Evolutionary conservation across 2,113 vertebrate genomes (phyloP).

Genomic region (Misgurnus anguillicaudatus): DNA sequence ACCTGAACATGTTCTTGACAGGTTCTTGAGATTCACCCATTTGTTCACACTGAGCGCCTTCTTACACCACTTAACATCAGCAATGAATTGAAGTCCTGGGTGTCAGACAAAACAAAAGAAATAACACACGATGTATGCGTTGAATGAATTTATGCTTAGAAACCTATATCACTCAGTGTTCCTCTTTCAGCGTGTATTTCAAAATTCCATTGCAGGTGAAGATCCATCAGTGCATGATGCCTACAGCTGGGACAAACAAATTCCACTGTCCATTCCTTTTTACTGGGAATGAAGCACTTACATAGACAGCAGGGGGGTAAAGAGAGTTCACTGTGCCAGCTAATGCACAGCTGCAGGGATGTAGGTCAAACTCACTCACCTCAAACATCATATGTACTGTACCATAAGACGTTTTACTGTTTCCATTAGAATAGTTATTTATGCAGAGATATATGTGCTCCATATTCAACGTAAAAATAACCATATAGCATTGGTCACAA

Average conservation of each 20-base stretch:
- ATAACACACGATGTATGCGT: background rate
- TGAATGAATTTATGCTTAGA: no score
- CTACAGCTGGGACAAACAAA: no score
- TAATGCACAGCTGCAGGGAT: conserved; percentile 30
- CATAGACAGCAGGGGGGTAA: background rate
- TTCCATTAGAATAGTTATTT: background rate
- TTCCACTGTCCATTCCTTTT: background rate
- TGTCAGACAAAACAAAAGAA: conserved; percentile 22
- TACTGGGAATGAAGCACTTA: background rate
- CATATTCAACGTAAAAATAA: no score
- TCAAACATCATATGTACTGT: background rate
- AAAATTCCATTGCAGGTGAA: no score
- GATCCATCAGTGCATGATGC: no score
- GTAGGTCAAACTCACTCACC: conserved; percentile 25
- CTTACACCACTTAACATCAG: background rate
- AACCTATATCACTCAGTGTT: no score
- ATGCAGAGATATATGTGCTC: no score
- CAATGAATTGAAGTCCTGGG: background rate
- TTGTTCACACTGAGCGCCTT: background rate
- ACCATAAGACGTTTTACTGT: background rate
- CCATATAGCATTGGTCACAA: no score
- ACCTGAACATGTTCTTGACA: no score
- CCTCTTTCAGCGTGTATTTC: no score
- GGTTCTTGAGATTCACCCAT: no score
- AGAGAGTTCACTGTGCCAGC: conserved; percentile 20